Base-by-base conservation (phyloP, 1,140 invertebrate species). In the Pseudomyrmex dendroicus region DNA sequence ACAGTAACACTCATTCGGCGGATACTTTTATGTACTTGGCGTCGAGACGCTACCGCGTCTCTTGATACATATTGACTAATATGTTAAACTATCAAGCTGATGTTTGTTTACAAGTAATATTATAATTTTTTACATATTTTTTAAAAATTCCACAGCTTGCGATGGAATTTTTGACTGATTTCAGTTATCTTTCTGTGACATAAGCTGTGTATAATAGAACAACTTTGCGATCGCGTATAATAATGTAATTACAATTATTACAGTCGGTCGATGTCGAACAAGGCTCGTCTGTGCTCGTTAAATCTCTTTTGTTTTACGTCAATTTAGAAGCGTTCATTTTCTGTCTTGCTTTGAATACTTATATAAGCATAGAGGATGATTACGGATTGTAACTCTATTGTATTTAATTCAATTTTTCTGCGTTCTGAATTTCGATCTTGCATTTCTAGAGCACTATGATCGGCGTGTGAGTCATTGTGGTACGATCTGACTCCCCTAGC, bases 321-420 rank as follows among this genome's bases (percentile, higher is more conserved):
- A 85, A 86, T 70, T 78, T 86, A 20, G 72, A 85, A 46, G 87
- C 87, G n/a, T 82, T 87, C 12, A 84, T 77, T 17, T 73, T 87
- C 15, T 88, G 85, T 52, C 86, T 73, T n/a, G 83, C 85, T 20
- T 0, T 4, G 85, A 88, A 78, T 88, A 87, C 15, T 44, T 88
- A n/a, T 88, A n/a, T 7, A 35, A 85, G 66, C 56, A 22, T 56
- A 0, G 83, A 83, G 50, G 12, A 78, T 46, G 52, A n/a, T 52
- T 12, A 7, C 20, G 12, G 4, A 10, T 48, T 9, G 10, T 3
- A 8, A 59, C 13, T 80, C 59, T 70, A 35, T 22, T 10, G 9
- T 4, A 15, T 20, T 50, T 35, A 10, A 4, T 12, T 1, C 12
- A 13, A 52, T 13, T 17, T 57, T 25, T 22, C 44, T 8, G 44